Conservation (phyloP, 30 jellyfish, hydroid and myxozoan species). For the Aurelia coerulea region DNA sequence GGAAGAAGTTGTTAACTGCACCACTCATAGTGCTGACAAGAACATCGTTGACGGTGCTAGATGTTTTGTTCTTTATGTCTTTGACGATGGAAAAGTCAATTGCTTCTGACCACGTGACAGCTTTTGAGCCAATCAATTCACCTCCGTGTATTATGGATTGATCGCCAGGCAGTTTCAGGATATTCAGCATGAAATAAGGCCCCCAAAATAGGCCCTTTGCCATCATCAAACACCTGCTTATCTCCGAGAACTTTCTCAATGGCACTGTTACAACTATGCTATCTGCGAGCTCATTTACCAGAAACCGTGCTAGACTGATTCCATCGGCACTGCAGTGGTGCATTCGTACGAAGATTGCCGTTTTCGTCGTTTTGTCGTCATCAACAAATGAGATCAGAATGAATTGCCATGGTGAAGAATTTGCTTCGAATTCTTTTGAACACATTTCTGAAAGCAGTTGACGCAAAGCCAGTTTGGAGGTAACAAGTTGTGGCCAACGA, state of each 20-base stretch:
- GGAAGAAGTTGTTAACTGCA: constrained; percentile 50
- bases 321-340: constrained; percentile 93
- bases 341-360: constrained; percentile 66
- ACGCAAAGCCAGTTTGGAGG: constrained; percentile 32
- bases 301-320: constrained; percentile 59
- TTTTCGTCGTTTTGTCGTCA: constrained; percentile 32
- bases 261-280: constrained; percentile 32
- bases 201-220: constrained; percentile 71
- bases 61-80: constrained; percentile 57
- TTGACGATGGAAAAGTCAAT: constrained; percentile 60
- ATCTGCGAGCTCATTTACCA: constrained; percentile 63
- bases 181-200: constrained; percentile 44
- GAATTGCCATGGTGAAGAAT: constrained; percentile 83
- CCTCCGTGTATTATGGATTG: constrained; percentile 61
- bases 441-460: constrained; percentile 47
- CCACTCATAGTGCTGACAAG: constrained; percentile 60
- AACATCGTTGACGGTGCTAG: constrained; percentile 81
- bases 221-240: constrained; percentile 42
- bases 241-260: constrained; percentile 70
- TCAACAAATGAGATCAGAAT: constrained; percentile 55
- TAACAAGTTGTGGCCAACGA: constrained; percentile 35
- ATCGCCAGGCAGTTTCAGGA: constrained; percentile 56
- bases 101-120: constrained; percentile 82
- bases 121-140: constrained; percentile 60
- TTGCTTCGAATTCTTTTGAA: constrained; percentile 40